Percentiles rank a stretch among this genome's conserved stretches.
phyloP scores from a whole-genome alignment of 1,140 invertebrate species.

The Globodera rostochiensis region DNA sequence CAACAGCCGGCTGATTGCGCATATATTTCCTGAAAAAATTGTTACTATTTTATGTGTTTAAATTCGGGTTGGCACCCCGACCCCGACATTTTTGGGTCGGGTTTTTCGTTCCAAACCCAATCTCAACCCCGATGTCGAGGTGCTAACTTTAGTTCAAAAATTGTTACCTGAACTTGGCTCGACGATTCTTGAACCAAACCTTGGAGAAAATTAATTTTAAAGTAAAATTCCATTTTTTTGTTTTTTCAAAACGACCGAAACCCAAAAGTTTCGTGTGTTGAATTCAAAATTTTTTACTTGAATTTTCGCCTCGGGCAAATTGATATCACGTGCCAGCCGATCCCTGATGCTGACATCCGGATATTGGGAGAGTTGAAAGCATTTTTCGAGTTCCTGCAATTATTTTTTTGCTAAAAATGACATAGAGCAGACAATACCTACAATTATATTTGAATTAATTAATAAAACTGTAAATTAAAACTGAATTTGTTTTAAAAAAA shows the following conservation, averaged over 20 bases:
- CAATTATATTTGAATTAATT: too few species aligned
- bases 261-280: too few species aligned
- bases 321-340: constrained; percentile 36
- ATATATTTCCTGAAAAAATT: constrained; percentile 17
- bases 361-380: constrained; percentile 46
- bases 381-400: constrained; percentile 45
- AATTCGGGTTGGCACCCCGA: neutral
- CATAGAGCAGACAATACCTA: neutral
- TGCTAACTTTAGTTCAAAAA: too few species aligned
- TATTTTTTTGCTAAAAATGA: neutral
- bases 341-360: constrained; percentile 47
- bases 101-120: neutral
- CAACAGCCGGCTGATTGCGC: constrained; percentile 9
- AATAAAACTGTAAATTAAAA: too few species aligned
- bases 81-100: too few species aligned
- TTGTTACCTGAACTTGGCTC: constrained; percentile 29
- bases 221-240: too few species aligned
- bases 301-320: constrained; percentile 48
- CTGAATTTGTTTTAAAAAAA: too few species aligned
- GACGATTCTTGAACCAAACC: constrained; percentile 39
- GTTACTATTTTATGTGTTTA: neutral
- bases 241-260: neutral
- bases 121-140: neutral
- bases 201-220: neutral
- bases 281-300: constrained; percentile 28